Evolutionary conservation across 2,888 invertebrate species (phyloP).

Genomic region (Arenicola marina): DNA sequence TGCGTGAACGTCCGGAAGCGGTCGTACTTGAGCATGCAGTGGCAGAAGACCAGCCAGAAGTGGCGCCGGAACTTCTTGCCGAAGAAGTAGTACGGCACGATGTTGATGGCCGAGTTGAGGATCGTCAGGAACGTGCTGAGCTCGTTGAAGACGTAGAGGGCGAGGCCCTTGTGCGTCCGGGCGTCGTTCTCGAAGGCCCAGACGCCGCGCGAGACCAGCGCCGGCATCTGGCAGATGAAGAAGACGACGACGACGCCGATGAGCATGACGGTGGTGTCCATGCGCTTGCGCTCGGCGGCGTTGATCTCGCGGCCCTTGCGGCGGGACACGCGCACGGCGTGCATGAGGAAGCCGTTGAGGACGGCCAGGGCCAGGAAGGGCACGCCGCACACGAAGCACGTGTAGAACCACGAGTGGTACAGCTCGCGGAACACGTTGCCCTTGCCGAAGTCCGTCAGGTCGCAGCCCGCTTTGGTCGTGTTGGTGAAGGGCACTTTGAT

Average conservation of each 20-base stretch:
- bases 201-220: conserved; percentile 58
- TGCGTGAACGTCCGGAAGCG: not conserved
- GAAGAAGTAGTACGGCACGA: conserved; percentile 61
- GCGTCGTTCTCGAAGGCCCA: conserved; percentile 48
- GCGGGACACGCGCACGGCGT: conserved; percentile 53
- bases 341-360: conserved; percentile 56
- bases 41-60: conserved; percentile 55
- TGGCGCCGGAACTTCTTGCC: conserved; percentile 56
- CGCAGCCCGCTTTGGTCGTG: conserved; percentile 9
- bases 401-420: conserved; percentile 58
- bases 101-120: conserved; percentile 60
- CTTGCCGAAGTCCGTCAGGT: conserved; percentile 45
- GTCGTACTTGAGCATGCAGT: conserved; percentile 40
- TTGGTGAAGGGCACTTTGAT: conserved; percentile 26
- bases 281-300: conserved; percentile 53
- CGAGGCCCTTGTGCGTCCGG: conserved; percentile 17
- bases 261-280: conserved; percentile 61
- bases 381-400: conserved; percentile 56
- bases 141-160: conserved; percentile 54
- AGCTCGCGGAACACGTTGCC: conserved; percentile 41
- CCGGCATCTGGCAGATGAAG: conserved; percentile 60
- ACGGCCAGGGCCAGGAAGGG: conserved; percentile 58
- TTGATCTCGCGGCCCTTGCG: conserved; percentile 51
- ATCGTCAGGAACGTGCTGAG: conserved; percentile 57
- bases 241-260: conserved; percentile 60